Percentiles rank a stretch among this genome's conserved stretches.
Evolutionary conservation across 2,888 invertebrate species (phyloP).

Genomic region (Phania funesta): DNA sequence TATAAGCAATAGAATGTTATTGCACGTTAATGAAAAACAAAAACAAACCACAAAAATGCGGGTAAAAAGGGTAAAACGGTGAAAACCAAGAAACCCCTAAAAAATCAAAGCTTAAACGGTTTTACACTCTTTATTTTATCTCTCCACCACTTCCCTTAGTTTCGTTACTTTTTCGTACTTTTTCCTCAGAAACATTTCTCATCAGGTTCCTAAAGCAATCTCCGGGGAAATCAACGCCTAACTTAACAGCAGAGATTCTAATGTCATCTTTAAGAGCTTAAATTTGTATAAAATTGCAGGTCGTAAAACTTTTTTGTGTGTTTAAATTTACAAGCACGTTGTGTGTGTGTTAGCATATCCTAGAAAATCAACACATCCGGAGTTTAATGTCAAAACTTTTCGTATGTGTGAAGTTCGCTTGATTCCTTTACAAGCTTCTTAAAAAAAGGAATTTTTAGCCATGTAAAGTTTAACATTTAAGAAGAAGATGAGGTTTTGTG

Average conservation of each 20-base stretch:
- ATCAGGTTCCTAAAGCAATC: slow-evolving; percentile 37
- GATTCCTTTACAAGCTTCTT: not conserved
- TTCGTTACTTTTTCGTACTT: not conserved
- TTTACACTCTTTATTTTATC: slow-evolving; percentile 19
- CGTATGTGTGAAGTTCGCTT: slow-evolving; percentile 12
- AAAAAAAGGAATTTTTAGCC: not conserved
- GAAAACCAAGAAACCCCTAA: not conserved
- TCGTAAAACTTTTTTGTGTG: slow-evolving; percentile 71
- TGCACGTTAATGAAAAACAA: slow-evolving; percentile 28
- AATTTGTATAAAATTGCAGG: slow-evolving; percentile 78
- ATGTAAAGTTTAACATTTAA: slow-evolving; percentile 12
- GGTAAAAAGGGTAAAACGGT: slow-evolving; percentile 19
- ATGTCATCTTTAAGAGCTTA: slow-evolving; percentile 79
- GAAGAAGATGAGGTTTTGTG: not conserved
- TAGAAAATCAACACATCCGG: slow-evolving; percentile 34
- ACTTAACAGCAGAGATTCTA: slow-evolving; percentile 76
- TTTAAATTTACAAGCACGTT: not conserved
- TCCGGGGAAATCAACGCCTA: slow-evolving; percentile 75
- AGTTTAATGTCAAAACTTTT: slow-evolving; percentile 64
- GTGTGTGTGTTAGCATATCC: not conserved
- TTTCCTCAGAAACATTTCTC: slow-evolving; percentile 37
- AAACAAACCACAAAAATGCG: slow-evolving; percentile 18
- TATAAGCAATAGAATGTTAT: not conserved
- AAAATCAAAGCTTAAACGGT: slow-evolving; percentile 13
- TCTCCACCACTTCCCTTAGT: not conserved